Evolutionary conservation across 2,888 invertebrate genomes (phyloP), one percentile per base, ranked within the genome.

Genomic region (Blomia tropicalis): DNA sequence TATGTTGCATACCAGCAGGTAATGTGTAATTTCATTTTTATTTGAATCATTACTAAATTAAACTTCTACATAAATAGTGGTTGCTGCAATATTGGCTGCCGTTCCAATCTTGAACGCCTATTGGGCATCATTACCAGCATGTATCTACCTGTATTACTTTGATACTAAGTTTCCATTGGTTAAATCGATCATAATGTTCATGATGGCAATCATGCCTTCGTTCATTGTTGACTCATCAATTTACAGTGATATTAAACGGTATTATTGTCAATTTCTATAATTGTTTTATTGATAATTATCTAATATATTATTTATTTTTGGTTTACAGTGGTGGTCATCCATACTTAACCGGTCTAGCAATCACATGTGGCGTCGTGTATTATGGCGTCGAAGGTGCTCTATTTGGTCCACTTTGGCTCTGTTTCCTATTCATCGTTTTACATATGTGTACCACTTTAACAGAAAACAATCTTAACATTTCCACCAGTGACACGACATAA

Each of bases 351-450:
- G 96, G 93, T 36, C 77, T 98, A 61, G 89, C 96, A 1, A 91
- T 98, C 71, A 95, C 93, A 22, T 96, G 96, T 14, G 98, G 98
- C 54, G 88, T 98, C 72, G 92, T 93, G 76, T 96, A 91, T 80
- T 78, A 95, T 68, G 96, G 96, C 0, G 83, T 91, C 63, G 90
- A 95, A 75, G 98, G 98, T 0, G 95, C 95, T 1, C 88, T 98
- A 68, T 84, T 96, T 64, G 98, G 96, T 0, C 98, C 98, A 0
- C 79, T 98, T 31, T 79, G 96, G 58, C 79, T 98, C 0, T 96
- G 96, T 95, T 96, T 74, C 87, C 87, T 70, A 61, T 85, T 95
- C 76, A 95, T 95, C 1, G 85, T 87, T 19, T 82, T 91, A 67
- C 89, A 91, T 74, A 78, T 91, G 64, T 84, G 70, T 53, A 64